Percentiles rank a stretch among this genome's conserved stretches.
These are phyloP conservation scores for Alloplasta piceator DNA, from an alignment of 2,888 invertebrate genomes.

Conservation along the genomic window DNA sequence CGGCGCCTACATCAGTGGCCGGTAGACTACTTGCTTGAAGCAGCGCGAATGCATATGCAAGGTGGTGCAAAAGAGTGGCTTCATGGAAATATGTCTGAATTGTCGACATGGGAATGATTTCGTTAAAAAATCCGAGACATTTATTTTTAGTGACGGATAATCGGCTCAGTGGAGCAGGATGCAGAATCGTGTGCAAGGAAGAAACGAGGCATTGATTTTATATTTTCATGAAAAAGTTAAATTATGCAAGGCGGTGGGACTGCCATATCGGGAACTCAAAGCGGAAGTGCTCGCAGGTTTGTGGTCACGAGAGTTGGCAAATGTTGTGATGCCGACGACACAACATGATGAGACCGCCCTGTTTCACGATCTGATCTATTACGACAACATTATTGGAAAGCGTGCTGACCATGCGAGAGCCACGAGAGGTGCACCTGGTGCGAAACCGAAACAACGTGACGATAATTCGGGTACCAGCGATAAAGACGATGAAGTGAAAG, in stretches of 20 bases:
- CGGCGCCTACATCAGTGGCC: slow-evolving; percentile 32
- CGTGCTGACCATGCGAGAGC: neutral
- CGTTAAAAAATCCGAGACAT: too few relatives aligned
- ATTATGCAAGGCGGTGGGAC: neutral
- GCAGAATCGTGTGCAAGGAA: slow-evolving; percentile 16
- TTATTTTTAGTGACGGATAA: too few relatives aligned
- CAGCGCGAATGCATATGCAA: slow-evolving; percentile 35
- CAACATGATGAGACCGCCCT: neutral
- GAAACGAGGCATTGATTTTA: neutral
- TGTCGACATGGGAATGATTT: slow-evolving; percentile 27
- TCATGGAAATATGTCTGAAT: neutral
- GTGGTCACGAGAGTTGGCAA: slow-evolving; percentile 16
- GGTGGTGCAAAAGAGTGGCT: slow-evolving; percentile 46
- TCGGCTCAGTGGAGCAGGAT: too few relatives aligned
- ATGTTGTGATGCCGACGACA: neutral
- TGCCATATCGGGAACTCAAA: neutral
- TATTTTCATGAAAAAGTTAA: slow-evolving; percentile 31
- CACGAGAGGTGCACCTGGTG: neutral
- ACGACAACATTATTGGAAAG: slow-evolving; percentile 3
- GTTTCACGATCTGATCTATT: slow-evolving; percentile 12
- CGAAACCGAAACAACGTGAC: neutral
- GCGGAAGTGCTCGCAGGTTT: slow-evolving; percentile 3
- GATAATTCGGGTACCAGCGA: neutral
- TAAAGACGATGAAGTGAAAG: neutral
- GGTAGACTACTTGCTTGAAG: slow-evolving; percentile 2